Conservation (phyloP, 2,888 invertebrate genomes). For the Cotesia congregata region DNA sequence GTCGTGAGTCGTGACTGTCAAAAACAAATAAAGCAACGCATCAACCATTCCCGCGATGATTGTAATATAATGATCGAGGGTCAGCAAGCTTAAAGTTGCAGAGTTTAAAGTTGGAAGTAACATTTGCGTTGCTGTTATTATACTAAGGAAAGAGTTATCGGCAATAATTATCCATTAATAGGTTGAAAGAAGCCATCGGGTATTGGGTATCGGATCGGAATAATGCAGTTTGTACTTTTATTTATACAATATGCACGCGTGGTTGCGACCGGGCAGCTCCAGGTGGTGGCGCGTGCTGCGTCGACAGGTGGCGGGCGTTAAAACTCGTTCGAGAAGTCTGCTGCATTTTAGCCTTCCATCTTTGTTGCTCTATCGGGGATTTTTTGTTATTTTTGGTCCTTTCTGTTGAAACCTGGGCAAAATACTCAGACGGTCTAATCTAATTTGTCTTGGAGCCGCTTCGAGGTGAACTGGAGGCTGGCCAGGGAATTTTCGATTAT, state of each 20-base stretch:
- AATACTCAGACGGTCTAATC: slow-evolving; percentile 53
- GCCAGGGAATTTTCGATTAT: slow-evolving; percentile 12
- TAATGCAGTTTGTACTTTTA: slow-evolving; percentile 36
- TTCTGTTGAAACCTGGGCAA: not conserved
- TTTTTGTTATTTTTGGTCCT: slow-evolving; percentile 15
- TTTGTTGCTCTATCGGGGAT: slow-evolving; percentile 6
- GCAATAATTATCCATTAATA: not conserved
- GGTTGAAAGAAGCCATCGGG: not conserved
- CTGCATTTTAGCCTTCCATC: slow-evolving; percentile 31
- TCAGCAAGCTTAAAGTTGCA: not conserved
- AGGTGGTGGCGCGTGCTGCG: slow-evolving; percentile 65
- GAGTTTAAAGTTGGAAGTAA: not conserved
- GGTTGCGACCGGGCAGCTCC: slow-evolving; percentile 47
- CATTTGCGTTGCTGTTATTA: not conserved
- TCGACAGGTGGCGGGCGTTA: slow-evolving; percentile 65
- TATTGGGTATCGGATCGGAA: slow-evolving; percentile 34
- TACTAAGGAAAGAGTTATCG: not conserved
- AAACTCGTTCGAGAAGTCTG: slow-evolving; percentile 41
- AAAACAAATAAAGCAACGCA: not conserved
- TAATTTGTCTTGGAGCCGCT: slow-evolving; percentile 59
- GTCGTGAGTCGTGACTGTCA: not conserved
- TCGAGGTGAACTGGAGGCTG: slow-evolving; percentile 40
- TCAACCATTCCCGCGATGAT: not conserved
- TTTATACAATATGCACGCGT: slow-evolving; percentile 30
- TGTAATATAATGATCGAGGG: not conserved